Percentiles rank a stretch among this genome's conserved stretches.
phyloP scores from a whole-genome alignment of 2,797 vertebrate genomes.

The Gila robusta region DNA sequence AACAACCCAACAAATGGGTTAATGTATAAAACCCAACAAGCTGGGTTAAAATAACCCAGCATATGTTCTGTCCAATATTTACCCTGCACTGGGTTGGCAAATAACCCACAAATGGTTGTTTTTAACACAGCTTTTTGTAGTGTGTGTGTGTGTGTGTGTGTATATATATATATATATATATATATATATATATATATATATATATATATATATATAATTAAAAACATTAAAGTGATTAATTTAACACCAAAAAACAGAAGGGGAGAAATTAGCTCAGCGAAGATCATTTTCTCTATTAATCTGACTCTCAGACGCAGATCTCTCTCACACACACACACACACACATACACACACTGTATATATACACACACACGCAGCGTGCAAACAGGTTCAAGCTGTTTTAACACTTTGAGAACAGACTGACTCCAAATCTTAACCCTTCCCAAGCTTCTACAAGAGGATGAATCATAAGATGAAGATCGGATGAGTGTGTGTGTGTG shows the following conservation, averaged over 20 bases:
- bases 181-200: no score
- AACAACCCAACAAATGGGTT: no score
- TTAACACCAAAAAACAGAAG: slow-evolving; percentile 41
- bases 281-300: slow-evolving; percentile 74
- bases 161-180: no score
- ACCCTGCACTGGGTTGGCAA: background rate
- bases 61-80: background rate
- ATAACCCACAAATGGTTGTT: background rate
- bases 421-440: slow-evolving; percentile 75
- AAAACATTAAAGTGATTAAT: background rate
- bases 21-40: no score
- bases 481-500: slow-evolving; percentile 47
- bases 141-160: no score
- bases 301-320: slow-evolving; percentile 69
- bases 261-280: slow-evolving; percentile 72
- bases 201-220: background rate
- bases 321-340: slow-evolving; percentile 16
- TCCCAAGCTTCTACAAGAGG: slow-evolving; percentile 58
- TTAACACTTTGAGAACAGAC: slow-evolving; percentile 77
- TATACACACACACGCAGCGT: slow-evolving; percentile 38
- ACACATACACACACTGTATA: slow-evolving; percentile 51
- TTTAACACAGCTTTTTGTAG: background rate
- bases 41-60: background rate
- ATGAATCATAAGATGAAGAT: slow-evolving; percentile 52
- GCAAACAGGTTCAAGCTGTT: slow-evolving; percentile 69